phyloP scores from a whole-genome alignment of 2,888 invertebrate genomes.

The Calliphora vomitoria region DNA sequence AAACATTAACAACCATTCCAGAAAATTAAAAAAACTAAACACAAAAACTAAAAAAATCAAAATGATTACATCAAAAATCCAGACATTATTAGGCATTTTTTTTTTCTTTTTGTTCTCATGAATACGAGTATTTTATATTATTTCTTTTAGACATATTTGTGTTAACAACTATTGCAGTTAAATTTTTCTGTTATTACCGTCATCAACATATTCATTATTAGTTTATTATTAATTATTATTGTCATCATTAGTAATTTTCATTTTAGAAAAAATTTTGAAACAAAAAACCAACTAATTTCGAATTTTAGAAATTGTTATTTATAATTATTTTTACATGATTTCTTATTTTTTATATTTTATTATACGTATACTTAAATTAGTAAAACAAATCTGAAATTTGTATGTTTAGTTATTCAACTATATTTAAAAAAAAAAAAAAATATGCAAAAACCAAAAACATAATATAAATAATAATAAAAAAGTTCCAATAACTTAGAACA shows the following conservation, averaged over 20 bases:
- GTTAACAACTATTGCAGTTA: constrained; percentile 13
- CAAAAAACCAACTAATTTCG: neutral
- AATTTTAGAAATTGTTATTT: neutral
- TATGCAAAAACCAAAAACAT: constrained; percentile 12
- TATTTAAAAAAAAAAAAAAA: neutral
- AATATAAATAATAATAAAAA: neutral
- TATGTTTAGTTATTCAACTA: constrained; percentile 4
- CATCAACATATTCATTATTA: neutral
- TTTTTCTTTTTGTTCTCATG: constrained; percentile 44
- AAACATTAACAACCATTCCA: constrained; percentile 82
- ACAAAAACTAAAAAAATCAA: constrained; percentile 13
- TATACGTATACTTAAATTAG: neutral
- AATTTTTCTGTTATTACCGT: neutral
- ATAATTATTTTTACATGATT: neutral
- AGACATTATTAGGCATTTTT: constrained; percentile 43
- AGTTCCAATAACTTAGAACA: constrained; percentile 8
- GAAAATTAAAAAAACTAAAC: constrained; percentile 78
- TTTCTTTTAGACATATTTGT: constrained; percentile 24
- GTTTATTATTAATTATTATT: neutral
- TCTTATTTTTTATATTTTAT: neutral
- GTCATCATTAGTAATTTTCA: constrained; percentile 4
- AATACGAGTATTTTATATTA: constrained; percentile 33
- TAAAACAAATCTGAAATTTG: neutral
- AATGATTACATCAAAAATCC: neutral
- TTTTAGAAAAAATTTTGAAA: neutral